Base-by-base conservation (phyloP, 2,113 vertebrate genomes). In the Myrmecobius fasciatus region DNA sequence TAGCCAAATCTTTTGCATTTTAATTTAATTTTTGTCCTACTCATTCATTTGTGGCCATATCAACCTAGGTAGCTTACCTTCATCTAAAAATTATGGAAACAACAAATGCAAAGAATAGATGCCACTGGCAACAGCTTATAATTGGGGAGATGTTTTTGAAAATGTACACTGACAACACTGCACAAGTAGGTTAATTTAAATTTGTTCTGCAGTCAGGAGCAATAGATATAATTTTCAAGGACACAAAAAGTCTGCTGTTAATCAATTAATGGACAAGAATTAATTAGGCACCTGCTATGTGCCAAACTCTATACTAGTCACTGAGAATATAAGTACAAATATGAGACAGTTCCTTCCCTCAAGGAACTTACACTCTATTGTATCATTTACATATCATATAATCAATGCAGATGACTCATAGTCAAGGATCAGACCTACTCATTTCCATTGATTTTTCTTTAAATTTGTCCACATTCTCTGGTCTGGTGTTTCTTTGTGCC, bases 141-240 rank as follows among this genome's bases (percentile, higher is more conserved):
- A 83, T 83, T 83, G 67, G n/a, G n/a, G n/a, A 83, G 67, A 83
- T 83, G 67, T 83, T 83, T 83, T 43, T 83, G 67, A 83, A 83
- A 83, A 83, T 43, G 67, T 83, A 24, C n/a, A 43, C n/a, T 83
- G 67, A 83, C 67, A 83, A 83, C 0, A 0, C 17, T 83, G 67
- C 20, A 83, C 67, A 83, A 83, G 67, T 83, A 83, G 67, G 20
- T 43, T 83, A 83, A 83, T 83, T 83, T 83, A 83, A 83, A 83
- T 83, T 83, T 83, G 67, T 83, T 43, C n/a, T 83, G 67, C n/a
- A 83, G n/a, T 43, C n/a, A 24, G 67, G 67, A 83, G n/a, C n/a
- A 24, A 43, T 43, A 20, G 36, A 83, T 83, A 83, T 7, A 83
- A n/a, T 3, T 83, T 83, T 83, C 6, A 83, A 43, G 36, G 5